Conservation (phyloP, 2,113 vertebrate species). For the Sceloporus undulatus region DNA sequence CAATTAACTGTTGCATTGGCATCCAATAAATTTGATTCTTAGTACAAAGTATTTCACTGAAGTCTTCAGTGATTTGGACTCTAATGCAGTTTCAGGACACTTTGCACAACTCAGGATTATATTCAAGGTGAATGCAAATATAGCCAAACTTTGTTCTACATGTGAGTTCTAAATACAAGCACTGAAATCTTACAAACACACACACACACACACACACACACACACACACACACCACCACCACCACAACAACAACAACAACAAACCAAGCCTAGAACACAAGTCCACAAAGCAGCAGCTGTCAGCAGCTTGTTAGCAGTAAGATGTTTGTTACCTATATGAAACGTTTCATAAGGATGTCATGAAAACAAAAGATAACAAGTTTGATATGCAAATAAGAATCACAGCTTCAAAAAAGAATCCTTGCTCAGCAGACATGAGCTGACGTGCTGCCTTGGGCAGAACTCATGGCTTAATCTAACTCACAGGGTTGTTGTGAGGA, state of each 20-base stretch:
- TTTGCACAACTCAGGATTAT: neutral
- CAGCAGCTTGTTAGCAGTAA: neutral
- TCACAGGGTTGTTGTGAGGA: too few species aligned
- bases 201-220: too few species aligned
- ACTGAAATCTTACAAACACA: neutral
- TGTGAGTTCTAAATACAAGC: constrained; percentile 9
- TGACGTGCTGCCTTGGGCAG: neutral
- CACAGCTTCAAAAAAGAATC: neutral
- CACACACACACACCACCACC: too few species aligned
- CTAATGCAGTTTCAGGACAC: constrained; percentile 23
- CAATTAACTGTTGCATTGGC: neutral
- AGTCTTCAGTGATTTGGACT: neutral
- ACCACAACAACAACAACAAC: too few species aligned
- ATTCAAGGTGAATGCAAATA: constrained; percentile 50
- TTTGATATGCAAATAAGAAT: constrained; percentile 1
- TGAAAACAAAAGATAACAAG: constrained; percentile 23
- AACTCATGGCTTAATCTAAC: neutral
- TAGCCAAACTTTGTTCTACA: constrained; percentile 21
- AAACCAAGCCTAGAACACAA: neutral
- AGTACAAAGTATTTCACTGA: neutral
- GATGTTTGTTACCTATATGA: neutral
- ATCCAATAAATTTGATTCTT: neutral
- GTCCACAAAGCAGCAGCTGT: neutral
- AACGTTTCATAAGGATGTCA: constrained; percentile 3
- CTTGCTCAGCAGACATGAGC: neutral